Evolutionary conservation across 2,888 invertebrate genomes (phyloP).

Genomic region (Ditylenchus weischeri): DNA sequence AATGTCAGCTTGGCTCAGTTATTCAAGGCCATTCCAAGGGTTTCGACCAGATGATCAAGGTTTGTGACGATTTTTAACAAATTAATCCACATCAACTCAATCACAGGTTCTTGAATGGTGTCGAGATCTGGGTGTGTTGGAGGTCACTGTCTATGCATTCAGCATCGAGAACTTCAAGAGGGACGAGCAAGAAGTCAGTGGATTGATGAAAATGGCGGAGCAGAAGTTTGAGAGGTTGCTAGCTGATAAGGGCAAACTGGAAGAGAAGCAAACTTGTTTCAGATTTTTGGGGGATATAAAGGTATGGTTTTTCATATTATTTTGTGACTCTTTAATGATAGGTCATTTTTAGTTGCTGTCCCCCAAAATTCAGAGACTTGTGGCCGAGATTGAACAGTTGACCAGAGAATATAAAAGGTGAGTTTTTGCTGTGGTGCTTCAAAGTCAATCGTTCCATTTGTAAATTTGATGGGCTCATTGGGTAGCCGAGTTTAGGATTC

Average conservation of each 20-base stretch:
- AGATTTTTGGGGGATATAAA: conserved; percentile 82
- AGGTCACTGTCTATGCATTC: conserved; percentile 97
- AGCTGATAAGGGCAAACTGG: conserved; percentile 69
- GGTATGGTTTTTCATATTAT: too few species aligned
- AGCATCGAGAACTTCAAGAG: conserved; percentile 98
- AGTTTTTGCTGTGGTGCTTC: too few species aligned
- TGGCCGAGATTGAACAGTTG: conserved; percentile 75
- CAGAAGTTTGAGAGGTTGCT: conserved; percentile 79
- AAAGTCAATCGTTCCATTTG: too few species aligned
- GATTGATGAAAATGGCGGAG: conserved; percentile 79
- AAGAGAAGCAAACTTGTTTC: conserved; percentile 78
- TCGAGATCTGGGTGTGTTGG: conserved; percentile 79
- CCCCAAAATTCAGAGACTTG: conserved; percentile 71
- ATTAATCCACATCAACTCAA: neutral
- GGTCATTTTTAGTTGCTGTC: conserved; percentile 68
- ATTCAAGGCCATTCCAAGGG: conserved; percentile 73
- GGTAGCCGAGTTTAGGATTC: too few species aligned
- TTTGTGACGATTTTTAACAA: conserved; percentile 30
- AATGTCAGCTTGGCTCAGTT: conserved; percentile 70
- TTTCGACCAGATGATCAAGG: conserved; percentile 63
- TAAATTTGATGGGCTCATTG: too few species aligned
- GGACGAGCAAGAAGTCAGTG: conserved; percentile 77
- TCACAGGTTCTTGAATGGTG: conserved; percentile 79
- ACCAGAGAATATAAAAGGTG: conserved; percentile 75
- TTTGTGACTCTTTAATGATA: too few species aligned